These are phyloP conservation scores for Nothocercus julius DNA, from an alignment of 2,113 vertebrate species.

Conservation along the genomic window DNA sequence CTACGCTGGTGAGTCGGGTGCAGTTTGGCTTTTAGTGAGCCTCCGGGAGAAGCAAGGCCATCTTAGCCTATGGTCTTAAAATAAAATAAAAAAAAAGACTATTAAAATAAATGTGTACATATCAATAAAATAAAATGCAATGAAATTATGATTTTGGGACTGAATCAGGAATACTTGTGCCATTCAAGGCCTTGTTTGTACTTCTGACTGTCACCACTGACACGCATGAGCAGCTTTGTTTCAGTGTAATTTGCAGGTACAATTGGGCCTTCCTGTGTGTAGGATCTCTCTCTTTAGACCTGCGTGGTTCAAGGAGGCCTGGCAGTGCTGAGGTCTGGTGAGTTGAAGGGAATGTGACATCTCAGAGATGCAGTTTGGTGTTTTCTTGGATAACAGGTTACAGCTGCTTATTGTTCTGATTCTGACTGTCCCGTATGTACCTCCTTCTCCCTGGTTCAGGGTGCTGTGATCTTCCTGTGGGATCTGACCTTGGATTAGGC, in stretches of 20 bases:
- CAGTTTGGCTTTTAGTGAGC: conserved; percentile 68
- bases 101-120: conserved; percentile 56
- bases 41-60: conserved; percentile 39
- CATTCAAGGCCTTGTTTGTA: conserved; percentile 6
- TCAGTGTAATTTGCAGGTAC: background rate
- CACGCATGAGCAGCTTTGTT: background rate
- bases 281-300: background rate
- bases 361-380: background rate
- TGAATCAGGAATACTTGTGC: conserved; percentile 39
- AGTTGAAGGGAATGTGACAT: background rate
- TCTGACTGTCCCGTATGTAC: background rate
- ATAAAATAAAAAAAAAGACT: conserved; percentile 13
- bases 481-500: background rate
- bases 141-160: conserved; percentile 59
- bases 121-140: conserved; percentile 52
- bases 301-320: background rate
- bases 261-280: background rate
- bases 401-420: background rate
- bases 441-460: background rate
- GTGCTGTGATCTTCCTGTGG: background rate
- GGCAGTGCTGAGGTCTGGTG: background rate
- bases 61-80: conserved; percentile 38
- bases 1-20: conserved; percentile 62
- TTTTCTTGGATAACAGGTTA: background rate
- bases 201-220: conserved; percentile 16